These are phyloP conservation scores for Myotis davidii DNA, from an alignment of 2,113 vertebrate genomes.

Conservation along the genomic window DNA sequence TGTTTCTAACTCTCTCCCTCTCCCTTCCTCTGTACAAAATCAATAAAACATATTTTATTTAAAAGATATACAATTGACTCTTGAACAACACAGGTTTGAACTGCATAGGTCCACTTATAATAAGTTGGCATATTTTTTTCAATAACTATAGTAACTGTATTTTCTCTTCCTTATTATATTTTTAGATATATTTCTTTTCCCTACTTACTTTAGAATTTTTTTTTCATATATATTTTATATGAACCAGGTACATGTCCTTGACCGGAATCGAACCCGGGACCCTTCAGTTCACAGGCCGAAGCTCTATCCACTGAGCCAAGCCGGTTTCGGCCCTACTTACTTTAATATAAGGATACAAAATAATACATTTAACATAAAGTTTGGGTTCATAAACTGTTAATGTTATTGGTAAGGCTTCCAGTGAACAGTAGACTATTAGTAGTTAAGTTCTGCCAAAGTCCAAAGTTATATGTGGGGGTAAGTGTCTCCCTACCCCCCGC, in stretches of 20 bases:
- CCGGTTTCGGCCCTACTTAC: no score
- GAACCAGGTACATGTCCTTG: no score
- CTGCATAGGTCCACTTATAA: background rate
- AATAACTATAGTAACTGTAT: background rate
- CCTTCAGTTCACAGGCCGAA: no score
- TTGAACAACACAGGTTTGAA: background rate
- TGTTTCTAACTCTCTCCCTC: no score
- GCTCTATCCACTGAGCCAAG: no score
- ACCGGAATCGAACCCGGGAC: no score
- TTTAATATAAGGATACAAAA: background rate
- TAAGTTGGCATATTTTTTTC: background rate
- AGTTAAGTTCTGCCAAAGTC: no score
- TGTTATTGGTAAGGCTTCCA: background rate
- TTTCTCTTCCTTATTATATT: background rate
- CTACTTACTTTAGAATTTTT: no score
- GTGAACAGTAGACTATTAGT: background rate
- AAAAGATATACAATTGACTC: background rate
- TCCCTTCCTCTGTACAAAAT: no score
- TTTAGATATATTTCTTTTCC: background rate
- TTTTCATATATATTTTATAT: no score
- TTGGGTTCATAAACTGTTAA: background rate
- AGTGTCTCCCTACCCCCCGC: accelerated
- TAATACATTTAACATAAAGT: background rate
- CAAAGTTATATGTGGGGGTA: background rate
- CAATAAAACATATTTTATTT: no score